Evolutionary conservation across 2,113 vertebrate genomes (phyloP), one percentile per base, ranked within the genome.

Genomic region (Syngnathus floridae): DNA sequence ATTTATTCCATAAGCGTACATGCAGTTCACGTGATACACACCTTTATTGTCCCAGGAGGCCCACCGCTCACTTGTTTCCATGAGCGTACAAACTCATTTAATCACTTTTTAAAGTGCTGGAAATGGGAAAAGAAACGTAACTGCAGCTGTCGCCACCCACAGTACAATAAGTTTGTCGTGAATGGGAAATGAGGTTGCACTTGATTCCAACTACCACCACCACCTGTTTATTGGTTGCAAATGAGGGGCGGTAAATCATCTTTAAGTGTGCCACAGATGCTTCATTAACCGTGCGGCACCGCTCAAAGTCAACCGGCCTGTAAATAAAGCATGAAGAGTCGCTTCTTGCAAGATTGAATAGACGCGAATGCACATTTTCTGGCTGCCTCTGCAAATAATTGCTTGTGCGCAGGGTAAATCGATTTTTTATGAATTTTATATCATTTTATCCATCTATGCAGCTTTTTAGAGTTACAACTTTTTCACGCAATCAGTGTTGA

Each of bases 141-240:
- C 21, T 31, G 70, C 57, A 48, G 65, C 21, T 64, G 65, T 46
- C 41, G 43, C 26, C 35, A 17, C 59, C 48, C 38, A 31, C 45
- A 63, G 40, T 48, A 35, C 40, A 63, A 5, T 36, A 17, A 65
- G 70, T 70, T 71, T 72, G 67, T 51, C 43, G 62, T 16, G 51
- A 38, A 68, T 66, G 43, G 59, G 72, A 51, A 65, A 82, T 72
- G 67, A 80, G 69, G 41, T 70, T 59, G 65, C 51, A 51, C 52
- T 66, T 75, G 62, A 74, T 82, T 73, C 78, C 45, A 69, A 78
- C 67, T 43, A 49, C 22, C 35, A 49, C 31, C 35, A n/a, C 55
- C 37, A 7, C 72, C 67, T 72, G 72, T 75, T 77, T 78, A 72
- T 83, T 63, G 74, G 62, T 76, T 60, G 64, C 68, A 70, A 74